A percentile compares a stretch with the other conserved stretches of the same genome.
Conservation (phyloP, 2,888 invertebrate species). For the Corbicula japonica region DNA sequence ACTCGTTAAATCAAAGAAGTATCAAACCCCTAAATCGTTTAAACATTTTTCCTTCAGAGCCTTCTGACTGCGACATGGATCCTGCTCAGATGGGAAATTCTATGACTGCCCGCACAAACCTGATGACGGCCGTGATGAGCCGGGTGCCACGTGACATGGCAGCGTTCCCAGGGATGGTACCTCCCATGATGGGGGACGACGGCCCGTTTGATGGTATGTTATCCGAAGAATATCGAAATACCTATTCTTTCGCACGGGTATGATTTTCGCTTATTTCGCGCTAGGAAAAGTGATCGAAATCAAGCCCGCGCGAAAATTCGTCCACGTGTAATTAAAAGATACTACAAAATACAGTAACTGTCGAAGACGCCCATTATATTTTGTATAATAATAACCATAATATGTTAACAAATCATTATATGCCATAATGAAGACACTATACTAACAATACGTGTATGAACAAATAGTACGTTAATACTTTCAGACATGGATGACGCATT, state of each 20-base stretch:
- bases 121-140: conserved; percentile 45
- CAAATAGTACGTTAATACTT: no score
- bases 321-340: no score
- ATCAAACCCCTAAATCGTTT: background rate
- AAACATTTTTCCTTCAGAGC: conserved; percentile 14
- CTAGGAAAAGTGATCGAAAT: no score
- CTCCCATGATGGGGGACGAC: conserved; percentile 20
- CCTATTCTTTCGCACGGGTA: no score
- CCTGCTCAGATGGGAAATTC: conserved; percentile 35
- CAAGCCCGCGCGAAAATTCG: no score
- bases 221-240: conserved; percentile 42
- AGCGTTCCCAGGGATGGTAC: conserved; percentile 2
- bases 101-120: conserved; percentile 42
- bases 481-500: conserved; percentile 49
- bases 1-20: background rate
- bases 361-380: no score
- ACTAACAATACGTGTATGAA: no score
- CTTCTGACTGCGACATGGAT: conserved; percentile 43
- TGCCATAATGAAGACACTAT: no score
- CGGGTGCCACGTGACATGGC: background rate
- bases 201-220: conserved; percentile 30
- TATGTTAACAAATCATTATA: no score
- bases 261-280: no score
- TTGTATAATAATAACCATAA: no score
- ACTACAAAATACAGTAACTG: no score